Evolutionary conservation across 2,113 vertebrate genomes (phyloP).

Genomic region (Hydrolagus affinis): DNA sequence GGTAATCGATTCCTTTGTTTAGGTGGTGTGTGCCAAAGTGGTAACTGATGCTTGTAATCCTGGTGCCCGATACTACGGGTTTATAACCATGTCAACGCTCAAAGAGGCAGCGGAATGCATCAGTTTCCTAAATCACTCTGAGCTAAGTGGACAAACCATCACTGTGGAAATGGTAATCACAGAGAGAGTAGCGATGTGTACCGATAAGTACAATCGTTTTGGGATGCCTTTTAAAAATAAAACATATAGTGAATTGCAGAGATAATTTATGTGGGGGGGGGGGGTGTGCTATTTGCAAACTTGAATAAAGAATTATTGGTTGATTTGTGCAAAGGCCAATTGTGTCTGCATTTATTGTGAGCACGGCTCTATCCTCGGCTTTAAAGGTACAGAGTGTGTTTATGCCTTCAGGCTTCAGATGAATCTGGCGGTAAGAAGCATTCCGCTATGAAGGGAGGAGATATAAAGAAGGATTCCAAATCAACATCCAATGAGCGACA

Average conservation of each 20-base stretch:
- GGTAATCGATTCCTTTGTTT: background rate
- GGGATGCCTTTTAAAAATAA: background rate
- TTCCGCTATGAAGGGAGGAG: constrained; percentile 65
- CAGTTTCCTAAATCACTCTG: constrained; percentile 81
- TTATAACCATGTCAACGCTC: constrained; percentile 85
- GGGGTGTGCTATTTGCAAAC: background rate
- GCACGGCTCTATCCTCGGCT: background rate
- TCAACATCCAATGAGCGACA: constrained; percentile 52
- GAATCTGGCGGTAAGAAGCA: constrained; percentile 86
- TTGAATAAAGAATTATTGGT: background rate
- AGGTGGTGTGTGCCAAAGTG: constrained; percentile 95
- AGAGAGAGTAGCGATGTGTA: background rate
- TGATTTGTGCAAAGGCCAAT: no score
- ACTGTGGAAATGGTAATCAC: constrained; percentile 79
- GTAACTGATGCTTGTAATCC: constrained; percentile 94
- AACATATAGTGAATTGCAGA: background rate
- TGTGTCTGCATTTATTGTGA: background rate
- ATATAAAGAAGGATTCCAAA: constrained; percentile 61
- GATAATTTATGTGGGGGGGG: fast-evolving
- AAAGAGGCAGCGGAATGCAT: constrained; percentile 93
- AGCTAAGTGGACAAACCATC: constrained; percentile 91
- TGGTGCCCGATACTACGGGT: constrained; percentile 89
- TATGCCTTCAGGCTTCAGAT: constrained; percentile 75
- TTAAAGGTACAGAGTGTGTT: background rate
- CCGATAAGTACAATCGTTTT: background rate